phyloP scores from a whole-genome alignment of 1,140 invertebrate species.

The Calosoma granatense region DNA sequence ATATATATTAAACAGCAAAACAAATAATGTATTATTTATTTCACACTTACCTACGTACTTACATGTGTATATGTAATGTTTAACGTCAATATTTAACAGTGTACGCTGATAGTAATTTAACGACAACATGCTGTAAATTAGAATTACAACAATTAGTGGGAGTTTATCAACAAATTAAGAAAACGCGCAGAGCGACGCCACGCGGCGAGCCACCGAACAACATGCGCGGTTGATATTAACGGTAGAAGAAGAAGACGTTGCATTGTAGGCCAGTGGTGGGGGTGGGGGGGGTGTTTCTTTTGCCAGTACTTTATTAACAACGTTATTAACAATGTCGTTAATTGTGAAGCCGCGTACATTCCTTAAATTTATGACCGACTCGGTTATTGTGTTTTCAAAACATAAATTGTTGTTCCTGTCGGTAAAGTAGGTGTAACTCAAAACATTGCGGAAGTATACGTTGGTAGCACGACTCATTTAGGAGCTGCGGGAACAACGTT shows the following conservation, averaged over 20 bases:
- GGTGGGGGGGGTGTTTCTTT: not conserved
- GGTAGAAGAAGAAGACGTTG: not conserved
- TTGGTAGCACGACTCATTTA: too few species aligned
- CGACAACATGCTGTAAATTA: constrained; percentile 13
- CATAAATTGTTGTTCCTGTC: not conserved
- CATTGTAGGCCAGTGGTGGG: not conserved
- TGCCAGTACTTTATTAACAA: constrained; percentile 3
- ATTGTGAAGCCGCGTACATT: constrained; percentile 1
- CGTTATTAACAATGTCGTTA: constrained; percentile 6
- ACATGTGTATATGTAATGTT: not conserved
- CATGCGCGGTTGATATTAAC: not conserved
- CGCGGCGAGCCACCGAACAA: not conserved
- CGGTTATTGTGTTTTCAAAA: constrained; percentile 5
- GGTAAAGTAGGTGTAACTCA: not conserved
- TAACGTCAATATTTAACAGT: not conserved
- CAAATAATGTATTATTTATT: not conserved
- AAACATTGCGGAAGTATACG: not conserved
- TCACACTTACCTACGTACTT: not conserved
- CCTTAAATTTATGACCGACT: not conserved
- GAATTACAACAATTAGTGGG: constrained; percentile 18
- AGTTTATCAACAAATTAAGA: constrained; percentile 17
- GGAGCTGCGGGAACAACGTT: too few species aligned
- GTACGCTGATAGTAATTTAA: not conserved
- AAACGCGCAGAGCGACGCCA: not conserved
- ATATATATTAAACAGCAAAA: not conserved